phyloP scores from a whole-genome alignment of 1,140 invertebrate species.

The Zaprionus kolodkinae region DNA sequence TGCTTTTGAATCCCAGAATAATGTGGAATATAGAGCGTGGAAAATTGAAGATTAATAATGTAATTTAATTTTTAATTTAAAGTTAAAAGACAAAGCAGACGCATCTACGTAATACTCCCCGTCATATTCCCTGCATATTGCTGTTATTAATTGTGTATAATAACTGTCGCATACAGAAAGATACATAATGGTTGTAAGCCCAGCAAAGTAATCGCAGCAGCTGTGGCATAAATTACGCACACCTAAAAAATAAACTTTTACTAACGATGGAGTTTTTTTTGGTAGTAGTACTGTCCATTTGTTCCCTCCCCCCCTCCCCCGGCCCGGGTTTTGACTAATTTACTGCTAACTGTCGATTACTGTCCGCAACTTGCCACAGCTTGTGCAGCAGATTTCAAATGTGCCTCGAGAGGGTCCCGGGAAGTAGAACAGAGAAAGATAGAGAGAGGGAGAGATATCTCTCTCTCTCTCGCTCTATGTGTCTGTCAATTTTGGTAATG shows the following conservation, averaged over 20 bases:
- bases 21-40: no score
- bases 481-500: slow-evolving; percentile 72
- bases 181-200: not conserved
- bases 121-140: not conserved
- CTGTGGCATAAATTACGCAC: slow-evolving; percentile 56
- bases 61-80: not conserved
- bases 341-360: slow-evolving; percentile 21
- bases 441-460: not conserved
- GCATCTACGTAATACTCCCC: not conserved
- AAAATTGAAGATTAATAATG: not conserved
- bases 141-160: slow-evolving; percentile 3
- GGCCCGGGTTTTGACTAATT: slow-evolving; percentile 20
- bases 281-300: slow-evolving; percentile 1
- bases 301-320: not conserved
- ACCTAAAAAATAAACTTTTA: not conserved
- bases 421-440: not conserved
- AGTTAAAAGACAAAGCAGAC: not conserved
- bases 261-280: not conserved
- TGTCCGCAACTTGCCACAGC: slow-evolving; percentile 45
- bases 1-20: no score
- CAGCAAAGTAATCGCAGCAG: slow-evolving; percentile 18
- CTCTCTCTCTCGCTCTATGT: slow-evolving; percentile 14
- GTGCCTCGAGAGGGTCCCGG: slow-evolving; percentile 26
- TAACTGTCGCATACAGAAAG: slow-evolving; percentile 4
- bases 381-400: slow-evolving; percentile 66